Percentiles rank a stretch among this genome's conserved stretches.
phyloP scores from a whole-genome alignment of 2,113 vertebrate species.

The Rostratula benghalensis region DNA sequence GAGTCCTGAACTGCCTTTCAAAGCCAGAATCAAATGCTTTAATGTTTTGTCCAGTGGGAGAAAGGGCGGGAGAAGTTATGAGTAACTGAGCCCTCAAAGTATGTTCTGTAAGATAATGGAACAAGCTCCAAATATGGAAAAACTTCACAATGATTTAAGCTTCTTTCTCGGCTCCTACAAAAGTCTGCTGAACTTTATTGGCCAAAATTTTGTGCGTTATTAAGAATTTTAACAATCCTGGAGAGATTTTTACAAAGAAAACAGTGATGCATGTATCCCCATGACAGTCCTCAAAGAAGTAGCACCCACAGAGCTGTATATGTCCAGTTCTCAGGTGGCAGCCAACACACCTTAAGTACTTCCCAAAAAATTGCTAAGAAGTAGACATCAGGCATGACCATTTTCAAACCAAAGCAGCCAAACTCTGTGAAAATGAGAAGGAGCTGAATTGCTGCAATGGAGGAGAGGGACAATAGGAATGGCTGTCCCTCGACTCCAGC shows the following conservation, averaged over 20 bases:
- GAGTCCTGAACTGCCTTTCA: not conserved
- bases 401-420: not conserved
- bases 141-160: not conserved
- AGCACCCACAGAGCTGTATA: accelerated
- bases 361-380: not conserved
- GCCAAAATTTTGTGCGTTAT: not conserved
- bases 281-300: not conserved
- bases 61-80: not conserved
- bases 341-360: too few relatives aligned
- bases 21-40: not conserved
- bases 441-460: accelerated
- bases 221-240: not conserved
- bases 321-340: not conserved
- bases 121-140: not conserved
- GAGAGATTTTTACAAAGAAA: not conserved
- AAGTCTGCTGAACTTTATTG: not conserved
- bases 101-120: not conserved
- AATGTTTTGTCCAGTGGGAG: not conserved
- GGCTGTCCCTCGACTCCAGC: not conserved
- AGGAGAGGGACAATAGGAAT: accelerated
- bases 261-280: not conserved
- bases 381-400: accelerated
- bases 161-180: not conserved
- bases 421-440: not conserved
- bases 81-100: not conserved